Percentiles rank a stretch among this genome's conserved stretches.
phyloP scores from a whole-genome alignment of 2,888 invertebrate genomes.

The Pristionchus mayeri region DNA sequence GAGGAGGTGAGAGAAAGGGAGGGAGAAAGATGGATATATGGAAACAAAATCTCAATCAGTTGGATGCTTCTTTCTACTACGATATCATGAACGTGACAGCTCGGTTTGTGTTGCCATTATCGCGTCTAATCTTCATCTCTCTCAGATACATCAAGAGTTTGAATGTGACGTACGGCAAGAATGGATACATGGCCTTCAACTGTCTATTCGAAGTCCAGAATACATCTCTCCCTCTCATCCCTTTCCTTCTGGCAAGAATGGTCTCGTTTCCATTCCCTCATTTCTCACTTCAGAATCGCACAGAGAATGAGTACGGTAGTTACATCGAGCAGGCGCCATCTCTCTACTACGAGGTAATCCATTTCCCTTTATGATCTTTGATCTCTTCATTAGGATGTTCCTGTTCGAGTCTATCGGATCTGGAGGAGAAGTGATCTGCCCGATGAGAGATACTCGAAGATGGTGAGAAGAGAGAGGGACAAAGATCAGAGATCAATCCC shows the following conservation, averaged over 20 bases:
- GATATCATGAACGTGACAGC: constrained; percentile 57
- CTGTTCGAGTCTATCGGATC: constrained; percentile 21
- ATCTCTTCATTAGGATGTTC: constrained; percentile 22
- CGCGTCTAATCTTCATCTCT: neutral
- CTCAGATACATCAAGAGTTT: constrained; percentile 46
- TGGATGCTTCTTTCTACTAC: constrained; percentile 64
- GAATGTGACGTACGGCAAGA: constrained; percentile 34
- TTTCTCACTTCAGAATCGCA: constrained; percentile 54
- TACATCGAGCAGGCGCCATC: constrained; percentile 15
- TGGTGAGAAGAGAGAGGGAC: neutral
- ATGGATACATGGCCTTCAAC: constrained; percentile 27
- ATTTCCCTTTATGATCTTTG: neutral
- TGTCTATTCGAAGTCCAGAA: constrained; percentile 32
- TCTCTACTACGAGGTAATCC: constrained; percentile 13
- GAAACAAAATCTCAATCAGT: constrained; percentile 50
- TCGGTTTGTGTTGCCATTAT: neutral
- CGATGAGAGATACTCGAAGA: constrained; percentile 26
- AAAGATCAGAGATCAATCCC: constrained; percentile 27
- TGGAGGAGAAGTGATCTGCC: neutral
- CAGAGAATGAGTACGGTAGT: constrained; percentile 40
- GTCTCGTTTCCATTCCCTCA: constrained; percentile 47
- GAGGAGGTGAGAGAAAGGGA: constrained; percentile 67
- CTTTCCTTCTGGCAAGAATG: neutral
- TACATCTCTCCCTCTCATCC: constrained; percentile 33
- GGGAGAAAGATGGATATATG: too few relatives aligned